A percentile compares a stretch with the other conserved stretches of the same genome.
These are phyloP conservation scores for Cephalopachus bancanus DNA, from an alignment of 2,797 vertebrate species.

Conservation along the genomic window DNA sequence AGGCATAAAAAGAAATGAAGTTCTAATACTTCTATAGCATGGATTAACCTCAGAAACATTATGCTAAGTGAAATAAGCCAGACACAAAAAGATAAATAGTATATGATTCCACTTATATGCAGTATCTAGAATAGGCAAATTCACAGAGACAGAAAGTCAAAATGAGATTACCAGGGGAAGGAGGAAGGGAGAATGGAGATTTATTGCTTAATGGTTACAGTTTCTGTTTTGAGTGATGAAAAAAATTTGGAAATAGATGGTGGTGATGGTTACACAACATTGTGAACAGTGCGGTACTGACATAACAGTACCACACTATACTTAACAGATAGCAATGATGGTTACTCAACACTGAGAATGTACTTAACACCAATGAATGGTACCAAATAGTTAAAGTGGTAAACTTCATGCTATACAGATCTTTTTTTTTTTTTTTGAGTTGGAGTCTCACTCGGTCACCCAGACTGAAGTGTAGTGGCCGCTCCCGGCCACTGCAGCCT, in stretches of 20 bases:
- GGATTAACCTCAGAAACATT: constrained; percentile 36
- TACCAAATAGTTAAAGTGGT: constrained; percentile 15
- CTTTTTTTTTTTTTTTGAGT: not conserved
- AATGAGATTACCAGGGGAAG: not conserved
- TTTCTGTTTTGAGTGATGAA: constrained; percentile 27
- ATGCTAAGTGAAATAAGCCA: not conserved
- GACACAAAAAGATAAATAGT: not conserved
- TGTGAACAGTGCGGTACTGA: not conserved
- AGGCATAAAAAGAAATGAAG: constrained; percentile 1
- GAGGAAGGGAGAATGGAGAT: not conserved
- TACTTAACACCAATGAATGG: not conserved
- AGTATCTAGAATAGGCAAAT: not conserved
- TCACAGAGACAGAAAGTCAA: constrained; percentile 25
- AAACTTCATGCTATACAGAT: not conserved
- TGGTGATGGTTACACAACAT: not conserved
- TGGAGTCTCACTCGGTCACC: no score
- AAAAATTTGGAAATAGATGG: not conserved
- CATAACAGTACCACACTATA: not conserved
- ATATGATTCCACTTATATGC: not conserved
- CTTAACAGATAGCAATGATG: not conserved
- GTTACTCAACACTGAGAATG: not conserved
- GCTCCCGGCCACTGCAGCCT: no score
- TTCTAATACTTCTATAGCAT: not conserved
- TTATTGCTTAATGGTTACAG: constrained; percentile 9
- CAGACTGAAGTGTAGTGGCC: no score